A percentile compares a stretch with the other conserved stretches of the same genome.
Evolutionary conservation across 1,140 invertebrate species (phyloP).

Genomic region (Brachionus asplanchnoidis): DNA sequence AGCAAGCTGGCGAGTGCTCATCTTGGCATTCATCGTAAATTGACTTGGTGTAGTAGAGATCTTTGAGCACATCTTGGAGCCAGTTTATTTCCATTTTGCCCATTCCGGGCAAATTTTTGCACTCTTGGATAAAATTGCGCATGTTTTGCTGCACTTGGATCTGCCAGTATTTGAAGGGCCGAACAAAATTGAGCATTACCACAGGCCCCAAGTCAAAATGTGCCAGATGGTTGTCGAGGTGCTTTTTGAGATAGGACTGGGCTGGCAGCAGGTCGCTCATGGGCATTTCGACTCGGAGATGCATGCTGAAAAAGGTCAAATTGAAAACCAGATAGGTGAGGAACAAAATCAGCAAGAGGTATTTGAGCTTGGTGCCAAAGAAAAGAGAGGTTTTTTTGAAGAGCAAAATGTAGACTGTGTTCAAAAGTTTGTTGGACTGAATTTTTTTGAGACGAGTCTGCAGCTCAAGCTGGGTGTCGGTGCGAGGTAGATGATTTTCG

Average conservation of each 20-base stretch:
- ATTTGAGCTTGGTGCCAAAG: slow-evolving; percentile 20
- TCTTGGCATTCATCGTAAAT: not conserved
- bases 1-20: not conserved
- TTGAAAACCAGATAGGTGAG: slow-evolving; percentile 19
- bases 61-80: not conserved
- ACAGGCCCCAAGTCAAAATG: slow-evolving; percentile 1
- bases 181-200: slow-evolving; percentile 9
- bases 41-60: not conserved
- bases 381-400: slow-evolving; percentile 16
- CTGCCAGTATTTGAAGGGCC: not conserved
- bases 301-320: not conserved
- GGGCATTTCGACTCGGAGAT: not conserved
- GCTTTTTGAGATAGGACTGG: slow-evolving; percentile 26
- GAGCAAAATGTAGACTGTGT: not conserved
- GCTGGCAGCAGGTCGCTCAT: not conserved
- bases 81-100: slow-evolving; percentile 6
- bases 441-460: slow-evolving; percentile 25
- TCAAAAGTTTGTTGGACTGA: not conserved
- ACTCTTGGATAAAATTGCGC: not conserved
- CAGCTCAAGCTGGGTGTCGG: not conserved
- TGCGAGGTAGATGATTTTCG: not conserved
- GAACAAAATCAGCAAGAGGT: not conserved
- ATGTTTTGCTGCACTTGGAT: not conserved
- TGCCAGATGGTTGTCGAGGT: slow-evolving; percentile 4
- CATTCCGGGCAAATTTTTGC: slow-evolving; percentile 20